Conservation (phyloP, 1,140 invertebrate genomes). For the Callitettix versicolor region DNA sequence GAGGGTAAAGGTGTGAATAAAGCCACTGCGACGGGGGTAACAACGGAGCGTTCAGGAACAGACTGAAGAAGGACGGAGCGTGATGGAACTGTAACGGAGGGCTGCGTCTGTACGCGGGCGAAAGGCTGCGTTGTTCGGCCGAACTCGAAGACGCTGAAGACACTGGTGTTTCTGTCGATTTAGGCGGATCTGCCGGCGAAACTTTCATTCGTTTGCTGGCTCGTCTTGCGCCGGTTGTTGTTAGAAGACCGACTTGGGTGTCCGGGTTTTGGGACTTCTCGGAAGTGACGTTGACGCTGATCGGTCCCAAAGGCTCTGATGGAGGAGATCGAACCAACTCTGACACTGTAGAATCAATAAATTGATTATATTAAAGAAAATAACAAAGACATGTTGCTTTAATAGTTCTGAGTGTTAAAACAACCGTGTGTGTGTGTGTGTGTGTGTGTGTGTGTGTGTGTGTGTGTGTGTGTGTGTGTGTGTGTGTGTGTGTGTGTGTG, state of each 20-base stretch:
- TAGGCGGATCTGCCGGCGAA: not conserved
- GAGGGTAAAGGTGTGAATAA: conserved; percentile 53
- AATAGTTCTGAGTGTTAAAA: too few species aligned
- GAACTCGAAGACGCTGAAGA: not conserved
- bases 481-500: too few species aligned
- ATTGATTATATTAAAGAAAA: too few species aligned
- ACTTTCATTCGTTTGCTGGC: not conserved
- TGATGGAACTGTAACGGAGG: conserved; percentile 36
- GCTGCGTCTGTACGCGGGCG: conserved; percentile 32
- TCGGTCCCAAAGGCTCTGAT: conserved; percentile 21
- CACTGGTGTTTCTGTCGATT: not conserved
- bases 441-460: too few species aligned
- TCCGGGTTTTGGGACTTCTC: conserved; percentile 11
- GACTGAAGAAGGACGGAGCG: conserved; percentile 30
- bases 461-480: too few species aligned
- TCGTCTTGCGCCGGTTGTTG: conserved; percentile 5
- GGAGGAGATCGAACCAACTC: conserved; percentile 17
- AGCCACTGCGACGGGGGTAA: conserved; percentile 63
- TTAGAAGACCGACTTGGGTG: conserved; percentile 18
- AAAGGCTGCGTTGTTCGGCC: not conserved
- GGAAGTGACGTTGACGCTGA: conserved; percentile 19
- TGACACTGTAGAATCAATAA: conserved; percentile 7
- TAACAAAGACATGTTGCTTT: too few species aligned
- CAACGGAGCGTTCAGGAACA: conserved; percentile 57
- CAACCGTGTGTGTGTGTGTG: too few species aligned